Conservation (phyloP, 2,113 vertebrate species). For the Sula dactylatra region DNA sequence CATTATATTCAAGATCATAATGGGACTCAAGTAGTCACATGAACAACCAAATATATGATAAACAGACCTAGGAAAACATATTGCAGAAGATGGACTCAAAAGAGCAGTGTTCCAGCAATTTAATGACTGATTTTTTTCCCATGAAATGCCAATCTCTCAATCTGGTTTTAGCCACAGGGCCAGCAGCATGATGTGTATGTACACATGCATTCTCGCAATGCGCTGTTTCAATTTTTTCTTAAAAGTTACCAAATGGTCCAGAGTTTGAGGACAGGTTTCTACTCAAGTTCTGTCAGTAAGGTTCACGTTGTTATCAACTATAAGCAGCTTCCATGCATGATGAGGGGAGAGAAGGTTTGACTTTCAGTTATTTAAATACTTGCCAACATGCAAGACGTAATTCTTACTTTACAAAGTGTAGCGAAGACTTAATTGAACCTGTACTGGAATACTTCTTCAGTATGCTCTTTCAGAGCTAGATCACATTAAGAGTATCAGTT, state of each 20-base stretch:
- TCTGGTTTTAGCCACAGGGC: neutral
- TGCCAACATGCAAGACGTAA: neutral
- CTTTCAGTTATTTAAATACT: neutral
- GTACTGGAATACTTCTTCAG: neutral
- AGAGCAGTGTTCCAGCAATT: neutral
- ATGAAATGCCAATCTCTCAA: neutral
- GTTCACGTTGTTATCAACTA: neutral
- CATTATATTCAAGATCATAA: neutral
- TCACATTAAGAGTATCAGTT: neutral
- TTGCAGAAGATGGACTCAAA: neutral
- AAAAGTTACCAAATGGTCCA: neutral
- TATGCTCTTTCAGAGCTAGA: neutral
- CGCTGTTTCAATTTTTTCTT: neutral
- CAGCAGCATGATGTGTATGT: neutral
- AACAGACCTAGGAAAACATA: neutral
- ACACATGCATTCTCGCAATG: neutral
- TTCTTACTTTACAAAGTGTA: neutral
- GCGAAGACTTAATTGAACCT: neutral
- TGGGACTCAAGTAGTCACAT: neutral
- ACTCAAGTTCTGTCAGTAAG: neutral
- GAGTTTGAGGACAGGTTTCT: neutral
- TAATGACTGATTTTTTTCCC: neutral
- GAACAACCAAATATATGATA: neutral
- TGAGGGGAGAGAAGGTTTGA: neutral
- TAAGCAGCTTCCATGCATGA: neutral